phyloP scores from a whole-genome alignment of 37 sponge, comb jelly and placozoan genomes.

The Oscarella lobularis region DNA sequence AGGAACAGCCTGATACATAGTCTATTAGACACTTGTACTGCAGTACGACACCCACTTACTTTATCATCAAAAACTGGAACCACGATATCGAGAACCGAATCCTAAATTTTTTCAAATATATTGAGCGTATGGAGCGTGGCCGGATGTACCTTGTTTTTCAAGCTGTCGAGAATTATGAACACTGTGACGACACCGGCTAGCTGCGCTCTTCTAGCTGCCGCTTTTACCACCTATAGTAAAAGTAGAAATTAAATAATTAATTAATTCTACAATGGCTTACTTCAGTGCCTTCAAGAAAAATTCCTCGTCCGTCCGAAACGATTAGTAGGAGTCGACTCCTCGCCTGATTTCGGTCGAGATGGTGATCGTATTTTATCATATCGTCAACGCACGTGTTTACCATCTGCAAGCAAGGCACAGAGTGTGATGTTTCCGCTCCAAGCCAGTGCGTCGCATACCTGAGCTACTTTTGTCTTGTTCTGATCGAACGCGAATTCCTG shows the following conservation, averaged over 20 bases:
- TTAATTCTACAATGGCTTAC: constrained; percentile 23
- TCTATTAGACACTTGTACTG: not conserved
- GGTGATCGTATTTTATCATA: not conserved
- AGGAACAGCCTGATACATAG: constrained; percentile 20
- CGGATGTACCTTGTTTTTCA: constrained; percentile 27
- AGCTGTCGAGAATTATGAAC: constrained; percentile 82
- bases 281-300: constrained; percentile 67
- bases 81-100: constrained; percentile 71
- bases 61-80: constrained; percentile 50
- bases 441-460: not conserved
- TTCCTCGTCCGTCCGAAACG: constrained; percentile 92
- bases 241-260: no score
- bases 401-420: not conserved
- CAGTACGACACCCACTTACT: not conserved
- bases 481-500: constrained; percentile 62
- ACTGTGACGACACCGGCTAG: constrained; percentile 78
- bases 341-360: not conserved
- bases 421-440: no score
- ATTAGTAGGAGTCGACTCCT: constrained; percentile 70
- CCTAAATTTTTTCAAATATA: constrained; percentile 23
- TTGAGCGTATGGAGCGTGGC: not conserved
- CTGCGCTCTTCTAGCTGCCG: constrained; percentile 43
- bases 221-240: constrained; percentile 59
- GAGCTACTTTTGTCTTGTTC: constrained; percentile 25
- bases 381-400: not conserved